Evolutionary conservation across 2,113 vertebrate genomes (phyloP).

Genomic region (Oreochromis tanganicae): DNA sequence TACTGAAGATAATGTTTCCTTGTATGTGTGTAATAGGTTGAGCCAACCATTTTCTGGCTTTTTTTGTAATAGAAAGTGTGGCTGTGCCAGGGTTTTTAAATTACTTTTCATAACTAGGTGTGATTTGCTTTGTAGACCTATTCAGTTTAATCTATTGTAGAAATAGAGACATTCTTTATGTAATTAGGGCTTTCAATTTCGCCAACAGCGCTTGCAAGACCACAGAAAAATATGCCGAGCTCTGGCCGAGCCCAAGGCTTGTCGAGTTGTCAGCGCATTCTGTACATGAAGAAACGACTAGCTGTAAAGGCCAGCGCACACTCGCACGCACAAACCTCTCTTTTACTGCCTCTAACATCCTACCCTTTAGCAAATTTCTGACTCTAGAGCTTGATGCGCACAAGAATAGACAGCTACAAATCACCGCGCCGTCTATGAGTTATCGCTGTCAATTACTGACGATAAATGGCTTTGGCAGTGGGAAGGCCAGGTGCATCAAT

Average conservation of each 20-base stretch:
- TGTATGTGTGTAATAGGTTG: background rate
- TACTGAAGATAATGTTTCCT: background rate
- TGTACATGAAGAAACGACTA: background rate
- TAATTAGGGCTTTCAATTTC: background rate
- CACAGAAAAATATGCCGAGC: background rate
- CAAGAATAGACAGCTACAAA: slow-evolving; percentile 49
- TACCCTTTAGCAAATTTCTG: slow-evolving; percentile 25
- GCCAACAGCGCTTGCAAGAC: background rate
- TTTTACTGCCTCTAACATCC: background rate
- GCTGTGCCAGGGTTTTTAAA: background rate
- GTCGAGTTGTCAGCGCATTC: background rate
- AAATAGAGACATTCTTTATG: background rate
- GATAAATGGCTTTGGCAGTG: slow-evolving; percentile 49
- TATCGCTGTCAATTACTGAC: slow-evolving; percentile 67
- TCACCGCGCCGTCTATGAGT: slow-evolving; percentile 40
- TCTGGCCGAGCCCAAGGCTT: background rate
- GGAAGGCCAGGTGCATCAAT: slow-evolving; percentile 66
- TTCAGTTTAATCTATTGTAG: background rate
- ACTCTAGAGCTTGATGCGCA: background rate
- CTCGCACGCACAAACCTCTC: background rate
- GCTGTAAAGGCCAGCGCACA: background rate
- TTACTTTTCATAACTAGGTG: background rate
- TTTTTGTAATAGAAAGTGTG: background rate
- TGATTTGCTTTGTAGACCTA: background rate
- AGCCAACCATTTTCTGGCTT: background rate